A percentile compares a stretch with the other conserved stretches of the same genome.
These are phyloP conservation scores for Leptinotarsa peninsularis DNA, from an alignment of 2,888 invertebrate genomes.

Conservation along the genomic window DNA sequence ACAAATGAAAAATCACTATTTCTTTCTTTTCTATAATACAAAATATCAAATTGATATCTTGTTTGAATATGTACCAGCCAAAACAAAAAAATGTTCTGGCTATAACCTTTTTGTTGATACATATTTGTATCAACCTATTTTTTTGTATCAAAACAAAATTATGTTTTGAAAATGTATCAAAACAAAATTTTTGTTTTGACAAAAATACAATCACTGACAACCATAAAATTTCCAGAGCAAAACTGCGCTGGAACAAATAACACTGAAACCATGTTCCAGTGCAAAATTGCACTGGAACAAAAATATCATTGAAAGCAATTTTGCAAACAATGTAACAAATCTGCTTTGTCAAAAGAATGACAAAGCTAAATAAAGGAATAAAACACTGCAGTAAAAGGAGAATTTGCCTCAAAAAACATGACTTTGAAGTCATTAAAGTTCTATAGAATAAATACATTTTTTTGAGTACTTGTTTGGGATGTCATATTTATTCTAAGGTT, in stretches of 20 bases:
- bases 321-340: slow-evolving; percentile 12
- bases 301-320: slow-evolving; percentile 16
- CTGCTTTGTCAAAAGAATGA: slow-evolving; percentile 37
- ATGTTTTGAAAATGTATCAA: slow-evolving; percentile 26
- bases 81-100: slow-evolving; percentile 20
- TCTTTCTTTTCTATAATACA: neutral
- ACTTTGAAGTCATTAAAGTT: neutral
- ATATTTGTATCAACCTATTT: neutral
- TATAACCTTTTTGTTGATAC: neutral
- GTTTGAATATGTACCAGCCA: neutral
- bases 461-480: slow-evolving; percentile 26
- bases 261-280: slow-evolving; percentile 25
- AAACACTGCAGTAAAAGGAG: slow-evolving; percentile 27
- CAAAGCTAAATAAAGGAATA: slow-evolving; percentile 29
- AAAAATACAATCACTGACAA: neutral
- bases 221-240: slow-evolving; percentile 30
- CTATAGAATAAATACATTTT: neutral
- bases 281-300: slow-evolving; percentile 35
- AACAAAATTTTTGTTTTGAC: slow-evolving; percentile 25
- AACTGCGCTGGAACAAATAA: slow-evolving; percentile 30
- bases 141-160: slow-evolving; percentile 2
- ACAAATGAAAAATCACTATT: too few species aligned
- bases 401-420: slow-evolving; percentile 33
- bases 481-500: neutral
- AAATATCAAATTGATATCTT: slow-evolving; percentile 11